phyloP scores from a whole-genome alignment of 2,797 vertebrate genomes.

The Xiphorhynchus erythropygius region DNA sequence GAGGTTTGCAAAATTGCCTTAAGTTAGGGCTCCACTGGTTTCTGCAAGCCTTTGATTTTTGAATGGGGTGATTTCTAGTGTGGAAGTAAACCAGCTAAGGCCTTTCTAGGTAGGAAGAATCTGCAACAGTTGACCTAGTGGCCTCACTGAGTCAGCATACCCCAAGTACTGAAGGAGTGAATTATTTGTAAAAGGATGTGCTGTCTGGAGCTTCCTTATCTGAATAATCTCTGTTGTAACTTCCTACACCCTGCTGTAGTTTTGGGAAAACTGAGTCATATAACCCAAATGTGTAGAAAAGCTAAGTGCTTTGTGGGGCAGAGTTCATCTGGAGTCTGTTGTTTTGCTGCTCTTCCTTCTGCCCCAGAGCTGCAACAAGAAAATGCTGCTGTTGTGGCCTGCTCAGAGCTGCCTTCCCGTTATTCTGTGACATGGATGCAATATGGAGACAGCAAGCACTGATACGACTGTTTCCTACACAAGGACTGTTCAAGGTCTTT shows the following conservation, averaged over 20 bases:
- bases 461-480: background rate
- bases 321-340: background rate
- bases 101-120: background rate
- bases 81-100: background rate
- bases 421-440: fast-evolving
- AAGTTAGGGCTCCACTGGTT: background rate
- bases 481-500: background rate
- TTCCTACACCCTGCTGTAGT: background rate
- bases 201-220: background rate
- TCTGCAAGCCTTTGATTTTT: background rate
- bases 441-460: background rate
- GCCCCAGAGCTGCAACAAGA: background rate
- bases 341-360: background rate
- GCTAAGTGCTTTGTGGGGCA: background rate
- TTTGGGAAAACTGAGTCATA: background rate
- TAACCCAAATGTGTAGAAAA: background rate
- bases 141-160: background rate
- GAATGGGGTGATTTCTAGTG: background rate
- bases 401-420: background rate
- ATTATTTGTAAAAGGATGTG: background rate
- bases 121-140: background rate
- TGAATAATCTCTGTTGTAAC: background rate
- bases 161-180: background rate
- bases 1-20: background rate
- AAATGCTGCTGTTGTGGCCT: background rate